Conservation (phyloP, 2,113 vertebrate species). For the Sinocyclocheilus anophthalmus region DNA sequence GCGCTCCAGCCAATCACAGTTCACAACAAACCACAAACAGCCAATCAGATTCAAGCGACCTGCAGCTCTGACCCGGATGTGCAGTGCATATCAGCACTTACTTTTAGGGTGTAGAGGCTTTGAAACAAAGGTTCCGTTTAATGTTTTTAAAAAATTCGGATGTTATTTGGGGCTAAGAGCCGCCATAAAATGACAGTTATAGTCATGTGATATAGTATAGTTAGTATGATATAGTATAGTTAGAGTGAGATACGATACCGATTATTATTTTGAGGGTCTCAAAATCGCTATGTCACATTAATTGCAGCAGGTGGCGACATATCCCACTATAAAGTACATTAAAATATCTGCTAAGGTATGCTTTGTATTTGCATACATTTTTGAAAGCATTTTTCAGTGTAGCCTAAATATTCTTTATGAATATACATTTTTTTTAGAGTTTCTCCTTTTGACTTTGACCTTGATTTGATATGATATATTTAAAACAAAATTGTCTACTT, state of each 20-base stretch:
- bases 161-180: background rate
- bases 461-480: too few relatives aligned
- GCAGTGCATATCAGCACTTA: background rate
- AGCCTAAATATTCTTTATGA: background rate
- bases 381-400: background rate
- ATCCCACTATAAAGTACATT: background rate
- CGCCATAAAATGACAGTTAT: background rate
- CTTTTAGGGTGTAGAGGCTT: background rate
- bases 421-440: background rate
- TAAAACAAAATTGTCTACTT: too few relatives aligned
- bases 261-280: background rate
- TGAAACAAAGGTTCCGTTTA: slow-evolving; percentile 33
- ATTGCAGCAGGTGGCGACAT: slow-evolving; percentile 16
- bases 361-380: background rate
- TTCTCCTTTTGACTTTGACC: background rate
- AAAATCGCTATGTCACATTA: background rate
- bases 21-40: slow-evolving; percentile 13
- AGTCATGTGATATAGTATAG: background rate
- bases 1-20: slow-evolving; percentile 42
- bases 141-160: background rate
- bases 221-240: background rate
- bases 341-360: background rate
- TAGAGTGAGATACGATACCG: background rate
- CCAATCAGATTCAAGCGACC: slow-evolving; percentile 27
- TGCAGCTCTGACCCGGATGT: slow-evolving; percentile 26